Conservation (phyloP, 2,113 vertebrate genomes). For the Corythaixoides concolor region DNA sequence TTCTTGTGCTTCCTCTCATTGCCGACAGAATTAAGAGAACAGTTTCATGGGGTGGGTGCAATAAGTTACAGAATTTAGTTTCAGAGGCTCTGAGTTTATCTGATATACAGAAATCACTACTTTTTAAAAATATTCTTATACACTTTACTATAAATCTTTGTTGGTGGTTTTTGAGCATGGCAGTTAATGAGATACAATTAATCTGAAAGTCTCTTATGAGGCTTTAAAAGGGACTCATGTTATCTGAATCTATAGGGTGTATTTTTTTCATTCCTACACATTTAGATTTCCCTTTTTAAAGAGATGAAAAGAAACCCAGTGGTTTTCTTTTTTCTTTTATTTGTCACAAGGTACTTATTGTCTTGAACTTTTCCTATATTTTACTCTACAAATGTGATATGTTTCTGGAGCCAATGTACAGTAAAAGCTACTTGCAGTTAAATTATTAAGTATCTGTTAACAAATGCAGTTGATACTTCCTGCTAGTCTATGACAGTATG, state of each 20-base stretch:
- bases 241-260: background rate
- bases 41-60: background rate
- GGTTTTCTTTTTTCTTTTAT: background rate
- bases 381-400: background rate
- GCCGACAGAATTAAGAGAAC: background rate
- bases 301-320: background rate
- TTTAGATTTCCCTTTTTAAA: background rate
- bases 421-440: background rate
- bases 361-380: background rate
- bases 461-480: background rate
- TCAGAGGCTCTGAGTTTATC: background rate
- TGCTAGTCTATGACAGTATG: background rate
- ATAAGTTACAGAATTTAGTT: background rate
- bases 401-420: background rate
- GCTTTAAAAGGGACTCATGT: background rate
- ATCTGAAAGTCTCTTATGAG: background rate
- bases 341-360: background rate
- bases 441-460: background rate
- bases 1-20: background rate
- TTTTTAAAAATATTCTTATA: background rate
- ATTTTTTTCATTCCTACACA: background rate
- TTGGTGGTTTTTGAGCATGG: too few relatives aligned
- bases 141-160: too few relatives aligned
- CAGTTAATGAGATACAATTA: background rate
- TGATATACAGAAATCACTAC: background rate